Base-by-base conservation (phyloP, 1,140 invertebrate genomes). In the Temnothorax curvispinosus region DNA sequence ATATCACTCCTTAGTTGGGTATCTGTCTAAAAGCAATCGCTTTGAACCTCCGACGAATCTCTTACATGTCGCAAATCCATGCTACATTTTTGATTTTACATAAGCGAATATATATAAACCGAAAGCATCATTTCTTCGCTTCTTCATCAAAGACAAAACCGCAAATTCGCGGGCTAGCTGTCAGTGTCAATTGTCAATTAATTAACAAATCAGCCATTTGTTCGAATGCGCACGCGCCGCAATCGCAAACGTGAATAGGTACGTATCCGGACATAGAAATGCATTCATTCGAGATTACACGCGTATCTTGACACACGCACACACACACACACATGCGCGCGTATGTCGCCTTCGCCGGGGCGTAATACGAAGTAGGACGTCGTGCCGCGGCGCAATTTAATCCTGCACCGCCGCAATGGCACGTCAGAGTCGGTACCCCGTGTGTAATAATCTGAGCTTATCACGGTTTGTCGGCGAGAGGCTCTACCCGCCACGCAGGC, bases 391-490 rank as follows among this genome's bases (percentile, higher is more conserved):
- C 74, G 38, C 56, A 60, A 77, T 64, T 78, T 78, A 78, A 78
- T 78, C 41, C 44, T 50, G 58, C 44, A 32, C 27, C 15, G 44
- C 58, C 15, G 44, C 58, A 47, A 21, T 38, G 13, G 15, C 41
- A 41, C 21, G 62, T 52, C 54, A 67, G 56, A 86, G 21, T 69
- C 38, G 54, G 71, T 47, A 52, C 27, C 54, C 1, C 56, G 64
- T 72, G 71, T 89, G 80, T 90, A 90, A 87, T 88, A 90, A 90
- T 90, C 84, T 75, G 84, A 85, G 87, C 87, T 88, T 89, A 90
- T 89, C 88, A 87, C 87, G 84, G 84, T 82, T 89, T 64, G 88
- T 88, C 64, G 71, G 60, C 74, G 72, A 62, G 74, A 88, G 60
- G 80, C 86, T 15, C n/a, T 88, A 81, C 65, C 65, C 50, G 32